Percentiles rank a stretch among this genome's conserved stretches.
Evolutionary conservation across 2,113 vertebrate species (phyloP).

Genomic region (Plestiodon gilberti): DNA sequence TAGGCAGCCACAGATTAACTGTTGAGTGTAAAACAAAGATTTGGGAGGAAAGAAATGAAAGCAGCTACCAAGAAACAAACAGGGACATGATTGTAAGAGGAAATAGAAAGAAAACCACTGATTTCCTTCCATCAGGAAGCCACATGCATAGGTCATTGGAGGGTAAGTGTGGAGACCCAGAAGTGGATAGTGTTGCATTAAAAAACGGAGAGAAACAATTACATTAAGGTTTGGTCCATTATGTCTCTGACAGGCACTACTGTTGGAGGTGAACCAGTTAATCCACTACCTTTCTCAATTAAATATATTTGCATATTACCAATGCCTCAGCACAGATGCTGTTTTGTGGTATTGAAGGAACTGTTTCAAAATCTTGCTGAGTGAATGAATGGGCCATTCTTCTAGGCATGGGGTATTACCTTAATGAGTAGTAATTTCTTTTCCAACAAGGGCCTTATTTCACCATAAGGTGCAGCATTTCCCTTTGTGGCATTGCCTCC

Average conservation of each 20-base stretch:
- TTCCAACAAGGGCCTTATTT: neutral
- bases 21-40: neutral
- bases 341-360: neutral
- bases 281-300: neutral
- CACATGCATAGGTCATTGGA: neutral
- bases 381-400: neutral
- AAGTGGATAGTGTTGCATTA: neutral
- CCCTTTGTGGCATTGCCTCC: neutral
- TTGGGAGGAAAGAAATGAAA: neutral
- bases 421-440: neutral
- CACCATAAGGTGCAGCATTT: neutral
- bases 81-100: neutral
- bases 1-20: neutral
- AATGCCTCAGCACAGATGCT: neutral
- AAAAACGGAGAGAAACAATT: neutral
- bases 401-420: neutral
- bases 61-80: neutral
- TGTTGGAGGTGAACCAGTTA: neutral
- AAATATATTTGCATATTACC: neutral
- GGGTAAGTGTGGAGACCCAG: no score
- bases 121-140: neutral
- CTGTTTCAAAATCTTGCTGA: neutral
- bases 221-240: neutral
- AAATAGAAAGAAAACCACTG: neutral
- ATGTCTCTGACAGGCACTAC: neutral